Evolutionary conservation across 1,140 invertebrate genomes (phyloP), one percentile per base, ranked within the genome.

Genomic region (Steinernema khuongi): DNA sequence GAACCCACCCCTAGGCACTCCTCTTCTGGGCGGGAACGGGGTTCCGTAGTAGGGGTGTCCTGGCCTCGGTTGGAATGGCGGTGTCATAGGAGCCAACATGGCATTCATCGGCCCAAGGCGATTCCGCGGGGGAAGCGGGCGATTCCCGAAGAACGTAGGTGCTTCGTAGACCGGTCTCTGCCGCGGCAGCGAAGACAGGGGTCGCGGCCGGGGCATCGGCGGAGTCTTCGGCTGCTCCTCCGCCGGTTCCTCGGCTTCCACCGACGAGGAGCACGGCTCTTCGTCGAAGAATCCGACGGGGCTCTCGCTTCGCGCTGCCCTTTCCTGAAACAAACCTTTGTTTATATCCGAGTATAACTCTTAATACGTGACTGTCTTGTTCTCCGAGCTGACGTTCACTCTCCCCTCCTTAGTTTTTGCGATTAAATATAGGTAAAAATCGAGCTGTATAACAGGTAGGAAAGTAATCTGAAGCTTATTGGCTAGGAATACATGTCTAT

Each of bases 251-350:
- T 60, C 50, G 11, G 50, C 50, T 41, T 41, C 36, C 7, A 11
- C n/a, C 4, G 50, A 60, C 26, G 50, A 60, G 19, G 50, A 60
- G 19, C 50, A 60, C 50, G 50, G 50, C 26, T 60, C 50, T 60
- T 60, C 50, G 50, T 60, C 50, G 26, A 60, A 60, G 22, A 60
- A 60, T 60, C 50, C 50, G 50, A 60, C 50, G n/a, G 36, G n/a
- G 4, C 26, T 22, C 50, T 60, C 2, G n/a, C n/a, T n/a, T n/a
- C n/a, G n/a, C 7, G 36, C 7, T 60, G 7, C 50, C 50, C 26
- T 2, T 60, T 60, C 26, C 7, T 60, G 50, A 60, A 7, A 60
- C 22, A n/a, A 14, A 22, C 19, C 19, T 60, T 60, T n/a, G n/a
- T n/a, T n/a, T n/a, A n/a, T n/a, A n/a, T n/a, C n/a, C n/a, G n/a